Base-by-base conservation (phyloP, 2,113 vertebrate genomes). In the Gadus chalcogrammus region DNA sequence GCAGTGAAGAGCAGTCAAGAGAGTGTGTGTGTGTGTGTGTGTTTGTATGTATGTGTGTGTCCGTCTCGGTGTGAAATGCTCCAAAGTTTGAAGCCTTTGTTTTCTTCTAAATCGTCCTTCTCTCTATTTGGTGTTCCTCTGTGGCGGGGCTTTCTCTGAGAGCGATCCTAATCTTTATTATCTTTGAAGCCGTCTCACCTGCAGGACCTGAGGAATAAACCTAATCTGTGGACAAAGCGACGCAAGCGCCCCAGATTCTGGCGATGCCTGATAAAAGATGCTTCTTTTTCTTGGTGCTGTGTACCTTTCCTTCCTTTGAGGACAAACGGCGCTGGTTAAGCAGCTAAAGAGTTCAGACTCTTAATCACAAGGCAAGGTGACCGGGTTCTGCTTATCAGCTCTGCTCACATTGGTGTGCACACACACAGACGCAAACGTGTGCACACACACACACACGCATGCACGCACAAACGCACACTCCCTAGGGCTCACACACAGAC, bases 291-390 rank as follows among this genome's bases (percentile, higher is more conserved):
- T 69, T 70, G 61, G 56, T 48, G 12, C 63, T 75, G 61, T 80
- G 75, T 78, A 88, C 28, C 69, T 79, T 81, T 79, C 27, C n/a
- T 58, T 60, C 67, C 66, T 82, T 76, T 83, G 81, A 86, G 81
- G 81, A 85, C 72, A 86, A 80, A 80, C 70, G 0, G 70, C 71
- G 31, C 76, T 67, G 70, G 82, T 85, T 77, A 79, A 87, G 82
- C 77, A 68, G 73, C 75, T 86, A 86, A 86, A 82, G 79, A 85
- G 82, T 38, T 38, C 58, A 82, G 74, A 78, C 71, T 75, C 84
- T 87, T 89, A 88, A 88, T 91, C 81, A 84, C 69, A 61, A 83
- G 67, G 82, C 84, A 91, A 91, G 87, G 87, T 91, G 86, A 91
- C 86, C 77, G 80, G 81, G 71, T 74, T 82, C 58, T 68, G 68